phyloP scores from a whole-genome alignment of 2,113 vertebrate species.

The Sardina pilchardus region DNA sequence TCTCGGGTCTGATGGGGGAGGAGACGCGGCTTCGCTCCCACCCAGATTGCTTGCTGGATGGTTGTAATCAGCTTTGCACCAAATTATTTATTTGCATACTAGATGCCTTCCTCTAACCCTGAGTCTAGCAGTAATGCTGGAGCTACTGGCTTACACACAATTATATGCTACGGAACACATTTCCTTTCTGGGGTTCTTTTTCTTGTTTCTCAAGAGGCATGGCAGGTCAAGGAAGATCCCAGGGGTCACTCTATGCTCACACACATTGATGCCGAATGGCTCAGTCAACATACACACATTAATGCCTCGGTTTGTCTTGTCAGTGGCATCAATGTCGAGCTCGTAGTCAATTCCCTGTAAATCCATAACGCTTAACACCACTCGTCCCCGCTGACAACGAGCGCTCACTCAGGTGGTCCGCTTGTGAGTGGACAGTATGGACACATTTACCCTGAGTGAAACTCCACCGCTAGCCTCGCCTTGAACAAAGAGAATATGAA shows the following conservation, averaged over 20 bases:
- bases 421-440: background rate
- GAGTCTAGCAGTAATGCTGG: background rate
- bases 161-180: background rate
- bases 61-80: slow-evolving; percentile 36
- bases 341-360: background rate
- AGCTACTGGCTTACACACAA: background rate
- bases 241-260: background rate
- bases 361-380: background rate
- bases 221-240: background rate
- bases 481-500: background rate
- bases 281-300: background rate
- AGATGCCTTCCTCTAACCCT: background rate
- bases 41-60: slow-evolving; percentile 44
- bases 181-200: background rate
- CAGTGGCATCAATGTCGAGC: background rate
- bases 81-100: slow-evolving; percentile 43
- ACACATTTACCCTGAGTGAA: background rate
- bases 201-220: background rate
- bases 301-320: background rate
- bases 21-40: slow-evolving; percentile 29
- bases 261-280: background rate
- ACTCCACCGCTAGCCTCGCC: background rate
- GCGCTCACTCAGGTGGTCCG: background rate
- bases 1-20: slow-evolving; percentile 40
- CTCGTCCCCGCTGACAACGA: background rate